Evolutionary conservation across 2,888 invertebrate species (phyloP).

Genomic region (Subacronicta megacephala): DNA sequence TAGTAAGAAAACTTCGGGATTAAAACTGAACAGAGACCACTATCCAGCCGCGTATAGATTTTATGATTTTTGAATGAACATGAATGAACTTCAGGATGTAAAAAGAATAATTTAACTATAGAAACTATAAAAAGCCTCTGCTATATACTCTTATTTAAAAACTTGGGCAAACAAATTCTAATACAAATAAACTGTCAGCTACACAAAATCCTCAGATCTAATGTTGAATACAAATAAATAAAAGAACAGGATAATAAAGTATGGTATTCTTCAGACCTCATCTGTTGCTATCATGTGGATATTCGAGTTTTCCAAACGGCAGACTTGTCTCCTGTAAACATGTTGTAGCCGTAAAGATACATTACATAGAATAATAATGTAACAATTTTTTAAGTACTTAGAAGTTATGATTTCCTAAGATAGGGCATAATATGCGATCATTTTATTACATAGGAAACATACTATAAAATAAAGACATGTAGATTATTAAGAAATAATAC

Average conservation of each 20-base stretch:
- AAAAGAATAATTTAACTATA: constrained; percentile 52
- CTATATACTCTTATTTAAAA: constrained; percentile 22
- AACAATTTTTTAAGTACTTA: not conserved
- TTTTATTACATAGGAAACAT: too few relatives aligned
- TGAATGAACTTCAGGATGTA: constrained; percentile 41
- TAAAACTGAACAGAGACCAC: constrained; percentile 25
- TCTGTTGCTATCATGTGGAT: constrained; percentile 82
- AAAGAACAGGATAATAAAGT: constrained; percentile 61
- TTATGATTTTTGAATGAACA: constrained; percentile 20
- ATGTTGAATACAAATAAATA: constrained; percentile 69
- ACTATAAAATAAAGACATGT: too few relatives aligned
- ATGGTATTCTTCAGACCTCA: constrained; percentile 56
- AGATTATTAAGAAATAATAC: constrained; percentile 39
- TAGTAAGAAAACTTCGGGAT: constrained; percentile 46
- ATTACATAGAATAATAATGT: constrained; percentile 9
- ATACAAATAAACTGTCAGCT: constrained; percentile 67
- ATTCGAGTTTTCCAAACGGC: constrained; percentile 88
- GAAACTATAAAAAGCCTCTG: constrained; percentile 58
- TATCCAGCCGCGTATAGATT: constrained; percentile 5
- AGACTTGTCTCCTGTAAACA: constrained; percentile 82
- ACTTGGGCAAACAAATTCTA: constrained; percentile 30
- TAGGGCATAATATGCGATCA: too few relatives aligned
- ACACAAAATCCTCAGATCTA: constrained; percentile 81
- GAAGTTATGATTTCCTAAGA: too few relatives aligned
- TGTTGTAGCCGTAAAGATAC: constrained; percentile 28